Conservation (phyloP, 2,797 vertebrate species). For the Anisognathus igniventris region DNA sequence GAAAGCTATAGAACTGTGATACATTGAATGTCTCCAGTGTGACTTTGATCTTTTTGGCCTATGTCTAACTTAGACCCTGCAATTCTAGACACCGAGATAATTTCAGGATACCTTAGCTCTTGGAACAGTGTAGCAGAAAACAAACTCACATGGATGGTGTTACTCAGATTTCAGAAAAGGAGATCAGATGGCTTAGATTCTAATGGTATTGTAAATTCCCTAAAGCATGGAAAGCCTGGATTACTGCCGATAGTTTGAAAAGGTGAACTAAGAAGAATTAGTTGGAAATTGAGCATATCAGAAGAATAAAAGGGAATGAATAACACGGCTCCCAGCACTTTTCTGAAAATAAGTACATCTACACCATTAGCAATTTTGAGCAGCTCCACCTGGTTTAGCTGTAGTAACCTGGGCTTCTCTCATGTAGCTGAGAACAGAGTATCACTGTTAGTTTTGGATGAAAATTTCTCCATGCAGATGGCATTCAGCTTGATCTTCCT, state of each 20-base stretch:
- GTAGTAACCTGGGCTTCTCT: not conserved
- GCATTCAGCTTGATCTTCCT: not conserved
- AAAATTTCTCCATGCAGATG: not conserved
- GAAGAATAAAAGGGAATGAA: not conserved
- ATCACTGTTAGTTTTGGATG: not conserved
- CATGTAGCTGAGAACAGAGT: not conserved
- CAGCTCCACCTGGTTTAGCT: not conserved
- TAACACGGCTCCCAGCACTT: not conserved
- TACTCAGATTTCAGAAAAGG: not conserved
- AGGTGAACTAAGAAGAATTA: not conserved
- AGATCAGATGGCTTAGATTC: not conserved
- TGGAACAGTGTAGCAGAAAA: not conserved
- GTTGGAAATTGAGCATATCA: not conserved
- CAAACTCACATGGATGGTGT: not conserved
- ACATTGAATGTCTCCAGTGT: not conserved
- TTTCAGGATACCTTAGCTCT: not conserved
- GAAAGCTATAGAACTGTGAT: not conserved
- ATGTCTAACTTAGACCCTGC: not conserved
- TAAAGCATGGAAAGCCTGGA: not conserved
- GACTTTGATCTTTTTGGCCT: not conserved
- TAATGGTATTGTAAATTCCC: not conserved
- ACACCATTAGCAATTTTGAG: not conserved
- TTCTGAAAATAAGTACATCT: not conserved
- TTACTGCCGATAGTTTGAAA: not conserved
- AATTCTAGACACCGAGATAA: not conserved